Conservation (phyloP, 35 echinoderm and acorn worm species). For the Heliocidaris tuberculata region DNA sequence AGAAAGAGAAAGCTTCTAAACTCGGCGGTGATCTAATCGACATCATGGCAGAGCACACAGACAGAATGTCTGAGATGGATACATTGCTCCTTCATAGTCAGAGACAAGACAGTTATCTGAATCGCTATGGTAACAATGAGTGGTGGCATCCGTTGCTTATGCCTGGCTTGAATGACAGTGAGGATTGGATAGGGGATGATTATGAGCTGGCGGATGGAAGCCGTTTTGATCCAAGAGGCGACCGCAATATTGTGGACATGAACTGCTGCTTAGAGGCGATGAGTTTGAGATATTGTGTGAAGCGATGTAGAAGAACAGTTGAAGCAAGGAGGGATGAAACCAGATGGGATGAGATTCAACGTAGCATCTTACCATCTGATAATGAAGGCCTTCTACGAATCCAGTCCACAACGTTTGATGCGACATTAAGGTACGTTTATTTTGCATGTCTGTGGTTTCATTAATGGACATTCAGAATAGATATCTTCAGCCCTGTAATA, state of each 20-base stretch:
- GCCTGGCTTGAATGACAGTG: slow-evolving; percentile 1
- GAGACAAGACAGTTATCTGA: neutral
- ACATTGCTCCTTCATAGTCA: neutral
- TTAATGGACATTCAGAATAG: no score
- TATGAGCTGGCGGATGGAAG: neutral
- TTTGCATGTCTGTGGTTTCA: no score
- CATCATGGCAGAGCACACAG: slow-evolving; percentile 4
- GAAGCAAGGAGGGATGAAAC: neutral
- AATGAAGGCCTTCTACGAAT: neutral
- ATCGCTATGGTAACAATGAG: slow-evolving; percentile 49
- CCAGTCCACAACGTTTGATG: neutral
- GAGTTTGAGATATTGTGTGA: slow-evolving; percentile 39
- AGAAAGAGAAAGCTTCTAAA: neutral
- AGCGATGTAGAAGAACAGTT: neutral
- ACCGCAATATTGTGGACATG: neutral
- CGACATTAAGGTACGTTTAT: neutral
- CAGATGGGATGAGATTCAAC: neutral
- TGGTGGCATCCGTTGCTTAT: slow-evolving; percentile 44
- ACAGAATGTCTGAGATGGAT: slow-evolving; percentile 41
- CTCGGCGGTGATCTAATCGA: neutral
- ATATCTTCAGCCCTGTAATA: no score
- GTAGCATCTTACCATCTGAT: neutral
- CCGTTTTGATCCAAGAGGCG: neutral
- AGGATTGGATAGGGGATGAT: neutral
- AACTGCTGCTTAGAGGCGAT: slow-evolving; percentile 29